Percentiles rank a stretch among this genome's conserved stretches.
Conservation (phyloP, 2,797 vertebrate species). For the Anas flavirostris region DNA sequence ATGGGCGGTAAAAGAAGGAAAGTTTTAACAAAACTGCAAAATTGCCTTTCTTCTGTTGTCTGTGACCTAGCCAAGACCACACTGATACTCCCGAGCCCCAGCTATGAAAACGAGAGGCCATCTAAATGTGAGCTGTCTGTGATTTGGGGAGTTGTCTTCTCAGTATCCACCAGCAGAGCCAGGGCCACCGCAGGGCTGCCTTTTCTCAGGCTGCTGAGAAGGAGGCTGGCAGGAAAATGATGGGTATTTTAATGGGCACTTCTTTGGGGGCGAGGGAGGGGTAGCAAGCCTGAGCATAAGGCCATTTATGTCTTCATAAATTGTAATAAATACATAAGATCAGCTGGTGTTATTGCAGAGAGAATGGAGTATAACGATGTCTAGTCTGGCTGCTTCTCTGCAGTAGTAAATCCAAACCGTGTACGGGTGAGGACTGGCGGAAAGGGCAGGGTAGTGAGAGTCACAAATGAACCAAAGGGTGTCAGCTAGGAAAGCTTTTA, state of each 20-base stretch:
- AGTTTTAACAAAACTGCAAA: neutral
- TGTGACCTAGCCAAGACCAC: neutral
- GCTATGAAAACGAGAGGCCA: neutral
- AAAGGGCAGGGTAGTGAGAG: neutral
- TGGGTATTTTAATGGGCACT: neutral
- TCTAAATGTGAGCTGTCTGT: neutral
- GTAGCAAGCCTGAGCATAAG: neutral
- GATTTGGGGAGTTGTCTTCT: neutral
- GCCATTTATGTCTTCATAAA: neutral
- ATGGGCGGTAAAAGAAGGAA: neutral
- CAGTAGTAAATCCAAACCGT: neutral
- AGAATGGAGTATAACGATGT: neutral
- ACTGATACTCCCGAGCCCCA: neutral
- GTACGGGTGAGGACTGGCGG: neutral
- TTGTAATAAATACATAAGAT: constrained; percentile 9
- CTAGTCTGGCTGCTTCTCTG: neutral
- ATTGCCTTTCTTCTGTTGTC: neutral
- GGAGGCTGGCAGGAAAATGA: neutral
- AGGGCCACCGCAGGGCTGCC: neutral
- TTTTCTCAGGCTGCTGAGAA: neutral
- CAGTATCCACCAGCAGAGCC: neutral
- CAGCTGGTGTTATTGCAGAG: neutral
- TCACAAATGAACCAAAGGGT: neutral
- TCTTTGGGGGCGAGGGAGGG: neutral
- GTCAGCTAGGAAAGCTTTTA: neutral